Evolutionary conservation across 2,888 invertebrate species (phyloP), one percentile per base, ranked within the genome.

Genomic region (Psococerastis gibbosa): DNA sequence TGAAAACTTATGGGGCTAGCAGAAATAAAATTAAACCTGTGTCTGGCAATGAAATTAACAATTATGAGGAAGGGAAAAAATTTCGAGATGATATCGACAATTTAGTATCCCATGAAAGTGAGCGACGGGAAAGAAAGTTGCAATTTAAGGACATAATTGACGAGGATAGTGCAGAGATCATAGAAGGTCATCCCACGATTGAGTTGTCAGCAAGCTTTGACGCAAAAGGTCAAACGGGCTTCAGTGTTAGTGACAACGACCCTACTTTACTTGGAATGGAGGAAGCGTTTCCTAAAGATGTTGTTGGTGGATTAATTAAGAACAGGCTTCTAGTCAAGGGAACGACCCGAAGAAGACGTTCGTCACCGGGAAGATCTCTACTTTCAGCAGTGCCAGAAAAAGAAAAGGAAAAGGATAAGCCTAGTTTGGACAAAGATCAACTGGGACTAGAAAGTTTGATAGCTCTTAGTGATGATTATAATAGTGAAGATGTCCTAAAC

Each of bases 1-100:
- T 84, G 1, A 83, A 83, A 63, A 83, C 79, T 0, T 84, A 84
- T 54, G 76, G 82, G 11, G 75, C 78, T 1, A 48, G 43, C 8
- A 49, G 49, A 22, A 44, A 68, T 31, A 59, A 60, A 45, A 64
- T 65, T 3, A 62, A 64, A 23, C 62, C 63, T 47, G 55, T 65
- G 4, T 63, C 64, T 51, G 57, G 57, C 3, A 73, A 73, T 50
- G 71, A 73, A 54, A 69, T 71, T 20, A 42, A 38, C 15, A 17
- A 33, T 20, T 17, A 18, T 22, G 38, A 38, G 3, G 38, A 38
- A 15, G 38, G 22, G 20, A 22, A 38, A 15, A 18, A 31, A 31
- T n/a, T 9, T 20, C 17, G 18, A 6, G 18, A 42, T n/a, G 2
- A 13, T 15, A 20, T 32, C 18, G 16, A 43, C 35, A 15, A 20